These are phyloP conservation scores for Eupithecia inturbata DNA, from an alignment of 2,888 invertebrate species.

Conservation along the genomic window DNA sequence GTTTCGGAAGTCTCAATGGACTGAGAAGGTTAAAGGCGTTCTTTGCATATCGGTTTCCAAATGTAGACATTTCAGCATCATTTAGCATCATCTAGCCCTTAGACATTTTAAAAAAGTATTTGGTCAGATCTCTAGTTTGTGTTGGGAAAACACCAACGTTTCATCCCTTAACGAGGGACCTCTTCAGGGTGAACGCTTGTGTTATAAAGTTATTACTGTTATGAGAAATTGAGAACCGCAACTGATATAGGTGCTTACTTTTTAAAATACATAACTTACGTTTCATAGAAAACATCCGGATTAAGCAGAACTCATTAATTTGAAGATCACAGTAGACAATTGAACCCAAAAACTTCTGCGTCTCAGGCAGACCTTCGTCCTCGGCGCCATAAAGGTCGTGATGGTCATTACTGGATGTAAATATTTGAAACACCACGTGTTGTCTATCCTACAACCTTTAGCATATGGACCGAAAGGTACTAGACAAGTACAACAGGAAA, in stretches of 20 bases:
- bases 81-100: neutral
- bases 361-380: neutral
- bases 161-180: no score
- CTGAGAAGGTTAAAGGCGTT: neutral
- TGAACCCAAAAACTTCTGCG: neutral
- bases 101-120: neutral
- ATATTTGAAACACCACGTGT: neutral
- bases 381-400: neutral
- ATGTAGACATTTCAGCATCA: neutral
- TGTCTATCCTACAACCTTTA: neutral
- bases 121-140: no score
- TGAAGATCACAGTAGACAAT: neutral
- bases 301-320: neutral
- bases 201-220: no score
- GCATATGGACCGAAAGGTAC: neutral
- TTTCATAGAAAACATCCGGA: no score
- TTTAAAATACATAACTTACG: neutral
- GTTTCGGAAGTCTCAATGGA: constrained; percentile 8
- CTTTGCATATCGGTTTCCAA: neutral
- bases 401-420: neutral
- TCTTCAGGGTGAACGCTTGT: no score
- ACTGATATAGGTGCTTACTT: neutral
- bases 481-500: neutral
- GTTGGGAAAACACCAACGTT: no score
- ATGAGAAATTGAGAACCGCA: neutral